Evolutionary conservation across 2,113 vertebrate genomes (phyloP), one percentile per base, ranked within the genome.

Genomic region (Strix uralensis): DNA sequence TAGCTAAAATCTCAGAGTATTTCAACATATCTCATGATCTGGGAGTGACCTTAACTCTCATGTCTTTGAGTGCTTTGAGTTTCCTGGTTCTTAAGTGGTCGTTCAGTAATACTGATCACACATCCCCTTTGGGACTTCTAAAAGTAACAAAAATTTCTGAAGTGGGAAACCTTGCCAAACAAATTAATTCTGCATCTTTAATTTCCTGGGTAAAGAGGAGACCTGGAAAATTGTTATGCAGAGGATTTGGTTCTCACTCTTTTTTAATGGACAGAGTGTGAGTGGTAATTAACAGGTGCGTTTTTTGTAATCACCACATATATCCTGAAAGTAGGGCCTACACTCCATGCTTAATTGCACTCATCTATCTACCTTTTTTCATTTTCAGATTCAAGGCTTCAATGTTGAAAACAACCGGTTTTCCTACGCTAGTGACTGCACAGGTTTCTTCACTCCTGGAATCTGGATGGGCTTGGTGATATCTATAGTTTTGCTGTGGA

Each of bases 341-440:
- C 2, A 3, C 26, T 92, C 38, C 30, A 42, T n/a, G 25, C 47
- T 71, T 95, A 79, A 66, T 44, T 52, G 26, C 65, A 44, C 15
- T 96, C 25, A 54, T 26, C 22, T 72, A 10, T 77, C 23, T 79
- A 63, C 61, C 29, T 78, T 74, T 94, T 34, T 86, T 90, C 51
- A 29, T 94, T 97, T 93, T 72, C 97, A 98, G 97, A 96, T 98
- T 96, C 96, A 97, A 97, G 97, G 90, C 65, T 97, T 98, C 92
- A 95, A 91, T 20, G 25, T 97, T 57, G 36, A 95, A 90, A 93
- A 93, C 38, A 92, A 63, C 47, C 62, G 85, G 17, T 94, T 97
- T 98, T 97, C 94, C 52, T 96, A 96, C 10, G 94, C 97, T 71
- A 96, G 96, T 55, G 96, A 98, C 57, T 98, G 96, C 69, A 88